Base-by-base conservation (phyloP, 2,888 invertebrate species). In the Pachymerium ferrugineum region DNA sequence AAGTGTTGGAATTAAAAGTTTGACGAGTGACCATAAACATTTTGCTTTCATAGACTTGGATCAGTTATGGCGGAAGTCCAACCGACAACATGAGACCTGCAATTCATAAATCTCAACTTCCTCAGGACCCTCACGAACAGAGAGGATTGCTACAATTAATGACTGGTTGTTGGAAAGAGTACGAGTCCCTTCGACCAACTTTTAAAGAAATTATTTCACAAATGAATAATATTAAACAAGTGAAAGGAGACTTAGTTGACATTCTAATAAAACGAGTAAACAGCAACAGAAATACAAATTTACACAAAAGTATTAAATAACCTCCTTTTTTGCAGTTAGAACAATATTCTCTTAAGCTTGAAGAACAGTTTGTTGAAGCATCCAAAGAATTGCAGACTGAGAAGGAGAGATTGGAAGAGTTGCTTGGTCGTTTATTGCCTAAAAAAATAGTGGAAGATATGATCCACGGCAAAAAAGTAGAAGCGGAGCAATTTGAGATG, bases 391-490 rank as follows among this genome's bases (percentile, higher is more conserved):
- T 73, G 14, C 73, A 73, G 25, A 31, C 67, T 10, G 73, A 73
- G 33, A 73, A 73, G 28, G 22, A 42, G 25, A 3, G 42, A 30
- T 16, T 73, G 12, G 73, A 73, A 35, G 73, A 73, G 8, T 10
- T 73, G 12, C 31, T 73, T 19, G 33, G 31, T 25, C 73, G 73
- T 14, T 30, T 73, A 31, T 33, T 73, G 14, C 73, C 73, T 8
- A 62, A 38, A 28, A 73, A 68, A 25, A 73, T 73, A 67, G 73
- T 73, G 0, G 73, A 73, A 68, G 73, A 73, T 22, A 68, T 73
- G 68, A 42, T 73, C 14, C 73, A 73, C 22, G 73, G 68, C 1
- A 73, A 68, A 16, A 73, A 73, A 33, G 47, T 73, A 14, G 68
- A 73, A 8, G 73, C 73, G 12, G 73, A 73, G 25, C 31, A 73